Evolutionary conservation across 2,797 vertebrate genomes (phyloP).

Genomic region (Petrocephalus schoutedeni): DNA sequence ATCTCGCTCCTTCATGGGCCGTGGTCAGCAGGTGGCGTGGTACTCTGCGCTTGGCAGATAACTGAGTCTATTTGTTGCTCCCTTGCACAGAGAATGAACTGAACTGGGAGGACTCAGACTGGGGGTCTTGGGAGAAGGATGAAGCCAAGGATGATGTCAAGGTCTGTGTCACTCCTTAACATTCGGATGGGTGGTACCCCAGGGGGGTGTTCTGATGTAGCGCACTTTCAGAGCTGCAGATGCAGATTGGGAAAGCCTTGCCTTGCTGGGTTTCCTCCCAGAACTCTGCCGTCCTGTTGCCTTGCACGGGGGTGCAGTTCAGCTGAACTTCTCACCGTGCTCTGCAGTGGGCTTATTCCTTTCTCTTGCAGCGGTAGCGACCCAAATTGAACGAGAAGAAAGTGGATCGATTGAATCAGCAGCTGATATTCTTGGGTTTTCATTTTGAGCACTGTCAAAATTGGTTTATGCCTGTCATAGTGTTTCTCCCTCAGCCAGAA

Average conservation of each 20-base stretch:
- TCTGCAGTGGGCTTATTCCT: neutral
- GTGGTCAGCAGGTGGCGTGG: neutral
- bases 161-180: neutral
- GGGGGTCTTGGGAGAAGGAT: slow-evolving; percentile 84
- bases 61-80: slow-evolving; percentile 3
- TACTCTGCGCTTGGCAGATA: neutral
- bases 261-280: neutral
- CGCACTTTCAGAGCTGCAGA: neutral
- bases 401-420: neutral
- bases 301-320: neutral
- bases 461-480: neutral
- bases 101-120: slow-evolving; percentile 84
- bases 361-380: neutral
- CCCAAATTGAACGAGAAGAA: neutral
- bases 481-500: slow-evolving; percentile 57
- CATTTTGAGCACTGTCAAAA: neutral
- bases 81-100: slow-evolving; percentile 68
- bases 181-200: neutral
- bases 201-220: neutral
- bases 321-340: neutral
- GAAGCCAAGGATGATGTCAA: slow-evolving; percentile 54
- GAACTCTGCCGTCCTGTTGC: neutral
- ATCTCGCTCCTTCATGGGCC: neutral
- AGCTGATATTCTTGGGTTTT: neutral
- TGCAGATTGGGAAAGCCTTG: neutral